Percentiles rank a stretch among this genome's conserved stretches.
These are phyloP conservation scores for Lithodes maja DNA, from an alignment of 2,888 invertebrate genomes.

Conservation along the genomic window DNA sequence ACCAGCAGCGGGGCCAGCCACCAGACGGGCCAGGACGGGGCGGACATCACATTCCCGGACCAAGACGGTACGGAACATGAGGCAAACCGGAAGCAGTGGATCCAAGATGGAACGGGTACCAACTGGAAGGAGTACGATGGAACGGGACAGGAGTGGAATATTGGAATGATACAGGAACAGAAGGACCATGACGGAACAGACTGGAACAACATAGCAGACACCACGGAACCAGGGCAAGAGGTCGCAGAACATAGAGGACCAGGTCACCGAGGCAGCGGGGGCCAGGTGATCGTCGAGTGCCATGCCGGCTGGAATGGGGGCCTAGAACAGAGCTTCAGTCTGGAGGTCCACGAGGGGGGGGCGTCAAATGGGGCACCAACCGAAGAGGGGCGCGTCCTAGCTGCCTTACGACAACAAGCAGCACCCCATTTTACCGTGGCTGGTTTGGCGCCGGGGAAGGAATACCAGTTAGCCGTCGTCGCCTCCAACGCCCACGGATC, in stretches of 20 bases:
- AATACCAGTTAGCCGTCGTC: conserved; percentile 44
- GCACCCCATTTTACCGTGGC: conserved; percentile 61
- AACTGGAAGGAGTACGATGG: too few species aligned
- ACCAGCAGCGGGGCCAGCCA: conserved; percentile 22
- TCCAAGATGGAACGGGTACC: too few species aligned
- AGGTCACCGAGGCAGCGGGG: neutral
- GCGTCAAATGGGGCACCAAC: too few species aligned
- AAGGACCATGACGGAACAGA: too few species aligned
- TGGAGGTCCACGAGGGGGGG: conserved; percentile 36
- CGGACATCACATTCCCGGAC: too few species aligned
- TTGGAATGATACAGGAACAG: too few species aligned
- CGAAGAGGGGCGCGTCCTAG: neutral
- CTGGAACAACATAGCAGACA: neutral
- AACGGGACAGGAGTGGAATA: too few species aligned
- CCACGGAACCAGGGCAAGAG: neutral
- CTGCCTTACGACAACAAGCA: conserved; percentile 39
- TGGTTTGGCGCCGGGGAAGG: conserved; percentile 47
- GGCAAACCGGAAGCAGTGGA: too few species aligned
- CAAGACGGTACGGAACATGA: too few species aligned
- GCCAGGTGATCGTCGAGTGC: conserved; percentile 44
- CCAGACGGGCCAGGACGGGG: neutral
- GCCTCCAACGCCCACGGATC: conserved; percentile 51
- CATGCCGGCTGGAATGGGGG: conserved; percentile 57
- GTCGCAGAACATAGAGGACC: neutral
- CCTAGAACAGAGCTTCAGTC: conserved; percentile 42